phyloP scores from a whole-genome alignment of 1,140 invertebrate genomes.

The Diabrotica undecimpunctata region DNA sequence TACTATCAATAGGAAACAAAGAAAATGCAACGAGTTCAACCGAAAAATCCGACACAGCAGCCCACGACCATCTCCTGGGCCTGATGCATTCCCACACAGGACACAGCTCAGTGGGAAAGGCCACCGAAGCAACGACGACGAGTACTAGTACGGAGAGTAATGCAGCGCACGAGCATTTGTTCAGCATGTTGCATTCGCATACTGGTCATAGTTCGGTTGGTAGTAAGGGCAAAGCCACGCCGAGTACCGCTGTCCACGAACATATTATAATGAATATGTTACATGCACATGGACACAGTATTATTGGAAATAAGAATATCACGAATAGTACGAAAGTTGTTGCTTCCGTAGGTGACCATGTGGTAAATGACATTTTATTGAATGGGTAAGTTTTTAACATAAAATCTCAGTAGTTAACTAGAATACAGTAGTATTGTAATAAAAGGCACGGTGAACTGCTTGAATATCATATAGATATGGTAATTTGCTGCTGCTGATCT shows the following conservation, averaged over 20 bases:
- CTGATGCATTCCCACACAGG: neutral
- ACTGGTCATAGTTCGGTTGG: neutral
- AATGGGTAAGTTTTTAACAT: too few relatives aligned
- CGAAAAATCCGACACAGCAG: neutral
- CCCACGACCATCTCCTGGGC: neutral
- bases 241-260: neutral
- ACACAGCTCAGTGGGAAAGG: neutral
- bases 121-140: too few relatives aligned
- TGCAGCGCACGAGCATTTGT: neutral
- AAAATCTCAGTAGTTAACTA: too few relatives aligned
- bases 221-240: neutral
- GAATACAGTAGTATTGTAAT: too few relatives aligned
- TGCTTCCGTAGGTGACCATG: too few relatives aligned
- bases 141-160: neutral
- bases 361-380: too few relatives aligned
- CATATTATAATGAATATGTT: neutral
- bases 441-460: too few relatives aligned
- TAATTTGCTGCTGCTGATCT: too few relatives aligned
- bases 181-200: neutral
- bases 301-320: neutral
- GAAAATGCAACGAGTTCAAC: neutral
- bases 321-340: too few relatives aligned
- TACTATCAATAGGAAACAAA: slow-evolving; percentile 41
- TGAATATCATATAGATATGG: too few relatives aligned
- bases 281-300: neutral